Percentiles rank a stretch among this genome's conserved stretches.
Conservation (phyloP, 1,140 invertebrate species). For the Diprion similis region DNA sequence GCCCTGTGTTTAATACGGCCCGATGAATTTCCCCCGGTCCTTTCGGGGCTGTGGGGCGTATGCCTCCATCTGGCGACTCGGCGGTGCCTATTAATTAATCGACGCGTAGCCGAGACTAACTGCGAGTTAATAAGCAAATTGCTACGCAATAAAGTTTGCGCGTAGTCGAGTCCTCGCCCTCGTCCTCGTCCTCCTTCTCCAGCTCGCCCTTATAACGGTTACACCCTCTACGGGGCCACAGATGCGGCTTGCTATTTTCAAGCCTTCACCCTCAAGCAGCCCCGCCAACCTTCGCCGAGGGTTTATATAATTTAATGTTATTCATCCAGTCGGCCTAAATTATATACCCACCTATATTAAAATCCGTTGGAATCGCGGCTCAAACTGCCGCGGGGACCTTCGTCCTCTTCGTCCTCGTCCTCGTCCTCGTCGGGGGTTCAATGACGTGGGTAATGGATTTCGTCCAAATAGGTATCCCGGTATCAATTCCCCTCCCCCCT, state of each 20-base stretch:
- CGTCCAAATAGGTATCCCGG: neutral
- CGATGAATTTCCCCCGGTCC: neutral
- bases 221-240: conserved; percentile 54
- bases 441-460: neutral
- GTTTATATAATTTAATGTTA: conserved; percentile 56
- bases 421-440: neutral
- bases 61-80: conserved; percentile 56
- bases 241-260: conserved; percentile 42
- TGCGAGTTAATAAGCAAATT: conserved; percentile 62
- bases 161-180: conserved; percentile 29
- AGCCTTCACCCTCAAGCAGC: conserved; percentile 19
- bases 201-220: conserved; percentile 36
- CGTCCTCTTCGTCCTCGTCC: too few species aligned
- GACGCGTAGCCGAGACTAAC: conserved; percentile 57
- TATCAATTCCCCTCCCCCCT: too few species aligned
- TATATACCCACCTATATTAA: conserved; percentile 51
- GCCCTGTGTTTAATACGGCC: neutral
- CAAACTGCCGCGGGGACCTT: neutral
- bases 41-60: conserved; percentile 38
- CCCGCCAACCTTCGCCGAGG: conserved; percentile 26
- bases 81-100: conserved; percentile 57
- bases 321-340: conserved; percentile 52
- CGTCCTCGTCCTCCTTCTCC: neutral
- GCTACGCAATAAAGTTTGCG: conserved; percentile 58
- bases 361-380: conserved; percentile 52